phyloP scores from a whole-genome alignment of 2,888 invertebrate species.

The Mactromeris polynyma region DNA sequence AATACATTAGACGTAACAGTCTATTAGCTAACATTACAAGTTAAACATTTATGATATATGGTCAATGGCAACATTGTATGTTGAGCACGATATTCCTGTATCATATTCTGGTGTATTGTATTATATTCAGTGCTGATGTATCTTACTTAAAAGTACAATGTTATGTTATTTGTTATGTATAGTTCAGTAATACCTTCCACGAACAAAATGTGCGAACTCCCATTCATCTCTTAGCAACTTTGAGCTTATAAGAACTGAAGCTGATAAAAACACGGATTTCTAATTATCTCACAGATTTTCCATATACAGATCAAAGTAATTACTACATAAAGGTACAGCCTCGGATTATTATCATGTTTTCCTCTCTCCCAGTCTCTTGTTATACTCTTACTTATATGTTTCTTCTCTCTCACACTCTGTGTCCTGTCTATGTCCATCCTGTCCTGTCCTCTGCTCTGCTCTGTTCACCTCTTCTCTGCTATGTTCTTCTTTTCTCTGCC shows the following conservation, averaged over 20 bases:
- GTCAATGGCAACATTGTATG: too few species aligned
- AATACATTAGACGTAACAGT: too few species aligned
- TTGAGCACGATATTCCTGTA: too few species aligned
- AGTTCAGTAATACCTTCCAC: background rate
- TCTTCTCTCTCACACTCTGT: too few species aligned
- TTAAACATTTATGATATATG: too few species aligned
- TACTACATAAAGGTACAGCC: background rate
- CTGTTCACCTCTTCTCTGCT: too few species aligned
- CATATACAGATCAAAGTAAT: background rate
- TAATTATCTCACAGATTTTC: conserved; percentile 11
- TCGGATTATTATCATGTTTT: background rate
- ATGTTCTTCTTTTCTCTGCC: background rate
- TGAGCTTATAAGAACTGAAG: background rate
- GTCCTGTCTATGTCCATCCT: too few species aligned
- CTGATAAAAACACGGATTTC: background rate
- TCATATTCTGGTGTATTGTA: too few species aligned
- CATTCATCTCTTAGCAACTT: conserved; percentile 29
- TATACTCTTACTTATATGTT: too few species aligned
- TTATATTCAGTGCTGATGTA: too few species aligned
- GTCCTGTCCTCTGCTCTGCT: too few species aligned
- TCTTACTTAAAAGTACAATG: background rate
- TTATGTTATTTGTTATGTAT: background rate
- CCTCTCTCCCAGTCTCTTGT: background rate
- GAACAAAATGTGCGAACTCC: conserved; percentile 2
- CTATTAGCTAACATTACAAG: too few species aligned